phyloP scores from a whole-genome alignment of 2,888 invertebrate species.

The Netelia inedita region DNA sequence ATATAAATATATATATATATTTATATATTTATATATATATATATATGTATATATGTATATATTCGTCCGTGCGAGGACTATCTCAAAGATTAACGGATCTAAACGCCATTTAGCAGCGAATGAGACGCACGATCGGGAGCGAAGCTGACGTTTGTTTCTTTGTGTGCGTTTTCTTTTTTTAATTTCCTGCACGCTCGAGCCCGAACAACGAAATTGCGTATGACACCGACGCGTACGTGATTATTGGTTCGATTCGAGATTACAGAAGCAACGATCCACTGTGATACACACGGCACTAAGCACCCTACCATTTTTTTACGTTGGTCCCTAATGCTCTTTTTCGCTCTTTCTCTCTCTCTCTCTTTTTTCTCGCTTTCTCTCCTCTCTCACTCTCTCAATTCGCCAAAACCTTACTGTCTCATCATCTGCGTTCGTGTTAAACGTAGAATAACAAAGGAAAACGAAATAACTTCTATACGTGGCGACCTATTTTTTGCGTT shows the following conservation, averaged over 20 bases:
- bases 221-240: conserved; percentile 34
- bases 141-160: not conserved
- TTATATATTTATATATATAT: conserved; percentile 8
- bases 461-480: conserved; percentile 72
- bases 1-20: conserved; percentile 30
- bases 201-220: not conserved
- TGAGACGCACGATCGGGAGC: not conserved
- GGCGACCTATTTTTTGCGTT: conserved; percentile 59
- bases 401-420: conserved; percentile 50
- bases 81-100: conserved; percentile 27
- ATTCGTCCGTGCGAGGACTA: conserved; percentile 48
- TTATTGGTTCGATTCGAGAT: conserved; percentile 48
- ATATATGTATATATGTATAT: not conserved
- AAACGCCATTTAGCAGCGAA: conserved; percentile 6
- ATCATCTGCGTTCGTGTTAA: conserved; percentile 63
- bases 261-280: conserved; percentile 76
- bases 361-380: conserved; percentile 11
- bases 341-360: conserved; percentile 46
- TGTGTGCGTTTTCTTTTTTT: not conserved
- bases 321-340: conserved; percentile 81
- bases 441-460: conserved; percentile 67
- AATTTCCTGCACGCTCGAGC: not conserved
- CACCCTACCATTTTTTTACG: conserved; percentile 72
- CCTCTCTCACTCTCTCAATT: not conserved
- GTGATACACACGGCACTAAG: conserved; percentile 73